Conservation (phyloP, 2,888 invertebrate genomes). For the Anticlea derivata region DNA sequence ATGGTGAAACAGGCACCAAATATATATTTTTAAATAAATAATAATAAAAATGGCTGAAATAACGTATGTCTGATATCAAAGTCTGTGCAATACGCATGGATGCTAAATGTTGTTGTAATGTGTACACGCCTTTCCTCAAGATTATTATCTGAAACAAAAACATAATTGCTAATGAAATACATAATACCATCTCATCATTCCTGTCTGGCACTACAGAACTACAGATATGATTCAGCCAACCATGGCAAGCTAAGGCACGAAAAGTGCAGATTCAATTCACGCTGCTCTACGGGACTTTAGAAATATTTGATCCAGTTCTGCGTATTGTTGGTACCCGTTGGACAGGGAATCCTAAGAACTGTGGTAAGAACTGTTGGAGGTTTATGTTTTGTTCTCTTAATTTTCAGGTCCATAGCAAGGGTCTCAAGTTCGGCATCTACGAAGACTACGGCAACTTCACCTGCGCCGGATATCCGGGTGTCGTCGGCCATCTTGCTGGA, state of each 20-base stretch:
- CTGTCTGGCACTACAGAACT: background rate
- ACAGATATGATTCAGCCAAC: too few species aligned
- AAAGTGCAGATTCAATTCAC: too few species aligned
- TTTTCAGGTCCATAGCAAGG: constrained; percentile 93
- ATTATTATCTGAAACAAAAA: background rate
- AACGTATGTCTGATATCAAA: background rate
- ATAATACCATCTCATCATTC: background rate
- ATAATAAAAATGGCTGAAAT: too few species aligned
- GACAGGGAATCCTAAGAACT: too few species aligned
- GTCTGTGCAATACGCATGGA: too few species aligned
- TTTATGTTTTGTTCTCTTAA: constrained; percentile 25
- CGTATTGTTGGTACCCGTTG: too few species aligned
- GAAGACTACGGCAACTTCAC: constrained; percentile 99
- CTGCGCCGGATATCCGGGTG: constrained; percentile 98
- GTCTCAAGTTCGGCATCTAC: constrained; percentile 98
- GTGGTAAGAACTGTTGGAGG: too few species aligned
- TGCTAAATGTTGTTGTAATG: background rate
- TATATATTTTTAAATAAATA: too few species aligned
- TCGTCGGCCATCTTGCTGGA: constrained; percentile 91
- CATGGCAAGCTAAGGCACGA: too few species aligned
- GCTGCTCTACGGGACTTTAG: too few species aligned
- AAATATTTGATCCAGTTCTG: too few species aligned
- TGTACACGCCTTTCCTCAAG: background rate
- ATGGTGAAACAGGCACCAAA: too few species aligned
- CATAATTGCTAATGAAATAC: background rate